Evolutionary conservation across 2,113 vertebrate species (phyloP).

Genomic region (Heteronetta atricapilla): DNA sequence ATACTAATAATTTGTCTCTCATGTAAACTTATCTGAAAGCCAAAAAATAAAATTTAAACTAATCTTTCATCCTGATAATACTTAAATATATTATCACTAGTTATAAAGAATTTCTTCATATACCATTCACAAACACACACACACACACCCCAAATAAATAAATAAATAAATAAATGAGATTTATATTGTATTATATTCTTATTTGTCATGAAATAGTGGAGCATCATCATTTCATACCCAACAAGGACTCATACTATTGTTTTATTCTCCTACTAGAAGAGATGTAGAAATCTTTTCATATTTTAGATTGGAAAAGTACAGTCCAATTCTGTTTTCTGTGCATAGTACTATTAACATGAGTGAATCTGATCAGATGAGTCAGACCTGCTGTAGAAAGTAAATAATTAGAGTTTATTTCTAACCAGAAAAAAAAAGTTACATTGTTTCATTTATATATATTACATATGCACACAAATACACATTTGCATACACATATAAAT

Average conservation of each 20-base stretch:
- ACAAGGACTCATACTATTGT: neutral
- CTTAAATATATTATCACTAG: neutral
- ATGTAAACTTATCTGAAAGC: neutral
- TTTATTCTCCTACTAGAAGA: neutral
- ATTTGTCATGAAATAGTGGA: neutral
- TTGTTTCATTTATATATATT: neutral
- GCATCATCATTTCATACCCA: neutral
- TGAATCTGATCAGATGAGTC: neutral
- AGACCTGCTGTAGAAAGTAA: neutral
- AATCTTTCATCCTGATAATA: neutral
- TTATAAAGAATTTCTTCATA: neutral
- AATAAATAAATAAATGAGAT: too few relatives aligned
- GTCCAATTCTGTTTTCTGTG: neutral
- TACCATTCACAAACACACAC: neutral
- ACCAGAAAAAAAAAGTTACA: neutral
- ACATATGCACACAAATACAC: neutral
- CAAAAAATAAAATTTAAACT: neutral
- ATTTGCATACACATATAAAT: neutral
- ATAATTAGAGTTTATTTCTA: neutral
- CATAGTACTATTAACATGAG: neutral
- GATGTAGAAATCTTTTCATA: neutral
- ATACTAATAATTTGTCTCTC: neutral
- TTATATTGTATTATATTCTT: neutral
- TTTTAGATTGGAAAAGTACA: neutral
- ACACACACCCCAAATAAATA: too few relatives aligned